Evolutionary conservation across 2,888 invertebrate genomes (phyloP).

Genomic region (Heliothis peltigera): DNA sequence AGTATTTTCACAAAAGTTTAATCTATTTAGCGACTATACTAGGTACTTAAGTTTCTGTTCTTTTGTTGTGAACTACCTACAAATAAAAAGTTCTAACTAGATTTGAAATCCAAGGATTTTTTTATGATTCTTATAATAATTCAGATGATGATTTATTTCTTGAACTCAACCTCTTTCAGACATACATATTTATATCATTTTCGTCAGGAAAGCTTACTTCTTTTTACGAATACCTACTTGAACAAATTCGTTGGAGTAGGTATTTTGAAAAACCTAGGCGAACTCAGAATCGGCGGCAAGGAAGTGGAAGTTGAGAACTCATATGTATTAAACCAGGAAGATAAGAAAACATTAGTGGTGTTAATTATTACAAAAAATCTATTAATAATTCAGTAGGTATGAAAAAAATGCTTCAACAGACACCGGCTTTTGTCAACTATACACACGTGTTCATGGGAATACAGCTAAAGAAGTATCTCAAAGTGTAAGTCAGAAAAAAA

Average conservation of each 20-base stretch:
- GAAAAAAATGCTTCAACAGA: slow-evolving; percentile 46
- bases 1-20: no score
- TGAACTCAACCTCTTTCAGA: no score
- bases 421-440: slow-evolving; percentile 66
- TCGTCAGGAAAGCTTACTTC: no score
- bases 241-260: slow-evolving; percentile 3
- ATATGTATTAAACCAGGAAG: slow-evolving; percentile 7
- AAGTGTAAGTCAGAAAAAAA: neutral
- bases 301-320: slow-evolving; percentile 8
- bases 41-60: no score
- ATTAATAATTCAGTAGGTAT: slow-evolving; percentile 31
- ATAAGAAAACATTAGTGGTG: slow-evolving; percentile 1
- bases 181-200: no score
- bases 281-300: neutral
- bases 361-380: slow-evolving; percentile 35
- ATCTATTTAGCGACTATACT: no score
- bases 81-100: no score
- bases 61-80: neutral
- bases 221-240: neutral
- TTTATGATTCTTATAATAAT: no score
- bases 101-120: no score
- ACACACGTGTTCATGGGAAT: slow-evolving; percentile 57
- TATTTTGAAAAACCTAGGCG: neutral
- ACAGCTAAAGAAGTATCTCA: neutral
- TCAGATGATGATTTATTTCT: no score